These are phyloP conservation scores for Chauna torquata DNA, from an alignment of 2,113 vertebrate genomes.

Conservation along the genomic window DNA sequence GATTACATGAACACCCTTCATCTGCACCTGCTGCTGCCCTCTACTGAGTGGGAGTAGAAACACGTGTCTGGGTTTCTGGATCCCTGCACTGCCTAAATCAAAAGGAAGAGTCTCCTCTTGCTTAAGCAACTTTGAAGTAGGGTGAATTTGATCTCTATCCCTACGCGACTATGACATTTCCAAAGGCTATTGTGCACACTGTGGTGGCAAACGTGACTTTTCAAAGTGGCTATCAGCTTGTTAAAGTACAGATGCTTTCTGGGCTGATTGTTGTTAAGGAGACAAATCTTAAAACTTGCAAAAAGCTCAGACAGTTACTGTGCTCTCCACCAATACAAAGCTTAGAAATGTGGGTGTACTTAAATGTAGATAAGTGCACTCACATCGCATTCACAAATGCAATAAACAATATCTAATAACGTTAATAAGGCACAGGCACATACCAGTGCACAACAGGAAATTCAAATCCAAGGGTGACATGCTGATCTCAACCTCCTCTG, in stretches of 20 bases:
- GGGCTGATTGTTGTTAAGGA: slow-evolving; percentile 54
- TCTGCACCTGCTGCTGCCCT: slow-evolving; percentile 49
- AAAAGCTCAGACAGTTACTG: slow-evolving; percentile 16
- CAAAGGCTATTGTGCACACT: not conserved
- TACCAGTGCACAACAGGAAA: slow-evolving; percentile 66
- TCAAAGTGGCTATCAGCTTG: not conserved
- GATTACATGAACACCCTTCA: not conserved
- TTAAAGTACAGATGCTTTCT: slow-evolving; percentile 48
- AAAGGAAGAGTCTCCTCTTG: not conserved
- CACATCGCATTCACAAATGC: slow-evolving; percentile 36
- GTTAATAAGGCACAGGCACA: slow-evolving; percentile 51
- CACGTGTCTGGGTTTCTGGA: not conserved
- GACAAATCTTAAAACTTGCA: slow-evolving; percentile 14
- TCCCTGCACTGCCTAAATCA: not conserved
- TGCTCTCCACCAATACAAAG: not conserved
- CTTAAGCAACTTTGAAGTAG: slow-evolving; percentile 8
- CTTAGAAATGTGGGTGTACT: slow-evolving; percentile 27
- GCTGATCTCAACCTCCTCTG: slow-evolving; percentile 57
- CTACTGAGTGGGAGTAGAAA: slow-evolving; percentile 44
- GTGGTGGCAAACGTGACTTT: slow-evolving; percentile 31
- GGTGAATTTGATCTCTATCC: slow-evolving; percentile 4
- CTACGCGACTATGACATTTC: slow-evolving; percentile 38
- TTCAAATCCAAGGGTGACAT: slow-evolving; percentile 60
- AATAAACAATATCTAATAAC: slow-evolving; percentile 65
- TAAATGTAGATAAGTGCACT: slow-evolving; percentile 35